Evolutionary conservation across 35 echinoderm and acorn worm species (phyloP).

Genomic region (Acanthaster planci): DNA sequence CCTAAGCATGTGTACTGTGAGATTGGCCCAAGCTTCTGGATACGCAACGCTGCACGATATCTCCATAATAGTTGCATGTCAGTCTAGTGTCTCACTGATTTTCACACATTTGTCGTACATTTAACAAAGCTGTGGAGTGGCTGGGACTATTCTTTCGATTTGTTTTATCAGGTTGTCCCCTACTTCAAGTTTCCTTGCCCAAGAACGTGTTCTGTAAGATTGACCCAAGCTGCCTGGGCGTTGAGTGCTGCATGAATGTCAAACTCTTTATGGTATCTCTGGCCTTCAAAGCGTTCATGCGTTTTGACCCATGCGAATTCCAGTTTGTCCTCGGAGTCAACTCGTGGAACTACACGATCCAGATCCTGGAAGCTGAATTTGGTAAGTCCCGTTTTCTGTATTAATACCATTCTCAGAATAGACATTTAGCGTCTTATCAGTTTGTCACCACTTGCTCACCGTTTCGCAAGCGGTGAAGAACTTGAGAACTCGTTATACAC

Average conservation of each 20-base stretch:
- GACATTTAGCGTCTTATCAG: neutral
- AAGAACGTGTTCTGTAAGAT: constrained; percentile 25
- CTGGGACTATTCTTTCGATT: neutral
- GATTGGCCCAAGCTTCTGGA: too few relatives aligned
- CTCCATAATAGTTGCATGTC: too few relatives aligned
- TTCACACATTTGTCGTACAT: too few relatives aligned
- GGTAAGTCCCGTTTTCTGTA: neutral
- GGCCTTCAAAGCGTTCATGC: constrained; percentile 10
- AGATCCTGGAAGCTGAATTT: constrained; percentile 3
- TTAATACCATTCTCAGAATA: neutral
- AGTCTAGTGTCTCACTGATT: too few relatives aligned
- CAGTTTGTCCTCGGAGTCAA: constrained; percentile 16
- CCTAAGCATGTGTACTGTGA: too few relatives aligned
- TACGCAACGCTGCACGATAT: too few relatives aligned
- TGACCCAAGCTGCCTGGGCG: constrained; percentile 7
- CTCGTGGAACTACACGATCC: neutral
- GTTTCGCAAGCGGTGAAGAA: neutral
- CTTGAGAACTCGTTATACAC: neutral
- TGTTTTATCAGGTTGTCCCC: neutral
- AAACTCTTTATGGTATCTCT: constrained; percentile 26
- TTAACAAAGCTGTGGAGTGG: too few relatives aligned
- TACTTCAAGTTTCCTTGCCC: constrained; percentile 21
- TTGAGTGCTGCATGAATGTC: constrained; percentile 38
- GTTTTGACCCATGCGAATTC: constrained; percentile 32
- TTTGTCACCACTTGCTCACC: neutral